A percentile compares a stretch with the other conserved stretches of the same genome.
These are phyloP conservation scores for Mesocentrotus franciscanus DNA, from an alignment of 53 echinoderm and acorn worm species.

Conservation along the genomic window DNA sequence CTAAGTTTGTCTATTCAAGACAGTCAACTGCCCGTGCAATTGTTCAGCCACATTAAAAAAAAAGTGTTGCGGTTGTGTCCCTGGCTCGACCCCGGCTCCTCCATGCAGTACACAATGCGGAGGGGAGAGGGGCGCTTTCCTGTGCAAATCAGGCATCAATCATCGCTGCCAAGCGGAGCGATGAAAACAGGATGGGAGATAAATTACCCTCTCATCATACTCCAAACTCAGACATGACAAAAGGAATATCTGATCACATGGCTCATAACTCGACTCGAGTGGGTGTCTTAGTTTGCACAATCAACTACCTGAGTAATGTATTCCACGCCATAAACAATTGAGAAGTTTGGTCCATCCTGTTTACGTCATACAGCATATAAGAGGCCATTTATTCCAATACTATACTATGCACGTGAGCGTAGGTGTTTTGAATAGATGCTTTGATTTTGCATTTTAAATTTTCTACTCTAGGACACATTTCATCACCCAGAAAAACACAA, in stretches of 20 bases:
- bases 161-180: conserved; percentile 50
- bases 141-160: conserved; percentile 46
- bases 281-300: not conserved
- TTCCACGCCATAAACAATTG: not conserved
- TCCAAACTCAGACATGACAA: conserved; percentile 25
- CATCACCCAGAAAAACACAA: not conserved
- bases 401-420: too few species aligned
- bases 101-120: not conserved
- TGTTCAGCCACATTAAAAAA: not conserved
- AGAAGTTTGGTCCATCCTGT: not conserved
- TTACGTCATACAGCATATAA: not conserved
- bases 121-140: conserved; percentile 28
- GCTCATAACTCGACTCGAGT: conserved; percentile 1
- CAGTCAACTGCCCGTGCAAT: conserved; percentile 20
- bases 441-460: not conserved
- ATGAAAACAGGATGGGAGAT: conserved; percentile 56
- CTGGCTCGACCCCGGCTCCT: not conserved
- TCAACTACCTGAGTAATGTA: not conserved
- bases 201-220: conserved; percentile 51
- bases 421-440: too few species aligned
- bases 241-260: conserved; percentile 13
- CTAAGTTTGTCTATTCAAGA: conserved; percentile 3
- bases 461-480: not conserved
- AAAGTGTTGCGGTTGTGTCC: conserved; percentile 1
- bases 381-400: too few species aligned